A percentile compares a stretch with the other conserved stretches of the same genome.
Evolutionary conservation across 2,888 invertebrate species (phyloP).

Genomic region (Norana najaformis): DNA sequence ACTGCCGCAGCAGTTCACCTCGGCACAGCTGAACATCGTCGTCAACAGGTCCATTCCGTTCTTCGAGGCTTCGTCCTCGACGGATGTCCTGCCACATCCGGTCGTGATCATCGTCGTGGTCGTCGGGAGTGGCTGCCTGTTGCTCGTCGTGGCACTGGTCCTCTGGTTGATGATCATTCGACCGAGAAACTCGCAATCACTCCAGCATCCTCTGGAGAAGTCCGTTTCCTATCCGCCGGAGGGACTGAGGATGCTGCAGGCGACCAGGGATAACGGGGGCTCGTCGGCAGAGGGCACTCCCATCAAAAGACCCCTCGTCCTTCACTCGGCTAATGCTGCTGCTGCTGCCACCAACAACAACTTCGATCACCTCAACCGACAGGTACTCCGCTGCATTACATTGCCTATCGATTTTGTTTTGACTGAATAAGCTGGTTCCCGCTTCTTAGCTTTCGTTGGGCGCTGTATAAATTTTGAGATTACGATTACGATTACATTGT

Average conservation of each 20-base stretch:
- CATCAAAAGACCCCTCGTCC: conserved; percentile 14
- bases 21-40: conserved; percentile 36
- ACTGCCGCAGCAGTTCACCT: conserved; percentile 30
- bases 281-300: conserved; percentile 9
- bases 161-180: conserved; percentile 10
- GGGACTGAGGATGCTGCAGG: conserved; percentile 25
- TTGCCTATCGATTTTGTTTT: not conserved
- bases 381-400: not conserved
- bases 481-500: too few relatives aligned
- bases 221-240: not conserved
- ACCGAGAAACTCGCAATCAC: not conserved
- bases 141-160: not conserved
- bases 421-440: too few relatives aligned
- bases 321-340: not conserved
- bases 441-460: too few relatives aligned
- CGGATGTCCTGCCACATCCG: conserved; percentile 23
- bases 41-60: conserved; percentile 41
- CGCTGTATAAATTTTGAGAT: too few relatives aligned
- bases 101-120: not conserved
- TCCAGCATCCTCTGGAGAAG: not conserved
- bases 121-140: not conserved
- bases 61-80: conserved; percentile 32
- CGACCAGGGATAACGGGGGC: not conserved
- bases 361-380: conserved; percentile 2
- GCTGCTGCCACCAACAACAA: not conserved